Base-by-base conservation (phyloP, 2,113 vertebrate species). In the Anoplopoma fimbria region DNA sequence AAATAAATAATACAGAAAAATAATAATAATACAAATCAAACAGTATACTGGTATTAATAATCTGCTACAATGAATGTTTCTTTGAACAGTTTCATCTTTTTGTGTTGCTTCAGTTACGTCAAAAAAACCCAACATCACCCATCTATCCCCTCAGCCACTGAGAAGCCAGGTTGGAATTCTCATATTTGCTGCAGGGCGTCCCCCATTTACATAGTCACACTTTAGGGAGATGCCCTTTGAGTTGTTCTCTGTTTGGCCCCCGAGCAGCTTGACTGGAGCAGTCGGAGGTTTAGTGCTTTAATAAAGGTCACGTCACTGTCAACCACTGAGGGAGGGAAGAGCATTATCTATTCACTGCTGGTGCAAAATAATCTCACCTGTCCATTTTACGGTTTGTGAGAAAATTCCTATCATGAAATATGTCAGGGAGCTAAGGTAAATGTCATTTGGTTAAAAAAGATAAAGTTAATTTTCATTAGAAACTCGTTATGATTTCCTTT, bases 241-340 rank as follows among this genome's bases (percentile, higher is more conserved):
- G 77, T 31, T 65, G 73, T 62, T 85, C 42, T 23, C 75, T 57
- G 55, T 88, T 79, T 83, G 69, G 73, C 79, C 77, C 61, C 49
- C 2, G 23, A 87, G 61, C 80, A 81, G 75, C 87, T 89, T 31
- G 19, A 77, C 45, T 62, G 58, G 25, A 79, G 45, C 62, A 49
- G 68, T 63, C 14, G 68, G 84, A 64, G 77, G 51, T 68, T 77
- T 49, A 67, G 84, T 36, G 80, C 82, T 63, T 89, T 84, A 72
- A 83, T 81, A 82, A 89, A 91, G 85, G 90, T 69, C 90, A 91
- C 38, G 23, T 89, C 78, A 81, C 78, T 86, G 83, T 81, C 84
- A 83, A 27, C 71, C 49, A 14, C 75, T 47, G 47, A 65, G 57
- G 67, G 60, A 77, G 2, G 45, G 15, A 33, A 74, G 29, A 10